Conservation (phyloP, 2,113 vertebrate genomes). For the Hymenochirus boettgeri region DNA sequence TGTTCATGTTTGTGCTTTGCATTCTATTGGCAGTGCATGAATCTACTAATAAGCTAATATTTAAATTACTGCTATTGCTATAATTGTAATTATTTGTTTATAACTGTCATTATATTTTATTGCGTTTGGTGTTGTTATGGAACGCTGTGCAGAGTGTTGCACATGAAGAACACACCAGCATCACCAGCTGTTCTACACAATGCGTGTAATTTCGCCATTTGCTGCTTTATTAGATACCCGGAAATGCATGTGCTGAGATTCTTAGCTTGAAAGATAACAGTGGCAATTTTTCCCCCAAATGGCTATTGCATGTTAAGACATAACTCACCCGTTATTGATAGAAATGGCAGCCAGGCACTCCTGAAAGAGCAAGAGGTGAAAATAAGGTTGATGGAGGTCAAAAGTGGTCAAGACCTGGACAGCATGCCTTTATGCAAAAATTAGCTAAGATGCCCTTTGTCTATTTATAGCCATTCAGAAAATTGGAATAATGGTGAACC, state of each 20-base stretch:
- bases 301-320: conserved; percentile 49
- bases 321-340: conserved; percentile 55
- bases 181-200: conserved; percentile 13
- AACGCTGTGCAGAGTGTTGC: conserved; percentile 14
- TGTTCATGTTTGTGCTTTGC: background rate
- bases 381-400: conserved; percentile 64
- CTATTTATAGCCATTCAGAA: conserved; percentile 66
- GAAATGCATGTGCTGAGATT: conserved; percentile 5
- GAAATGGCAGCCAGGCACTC: conserved; percentile 72
- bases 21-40: background rate
- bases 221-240: background rate
- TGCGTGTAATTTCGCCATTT: background rate
- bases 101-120: background rate
- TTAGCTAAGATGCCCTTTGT: conserved; percentile 75
- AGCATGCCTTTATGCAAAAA: conserved; percentile 85
- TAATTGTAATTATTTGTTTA: conserved; percentile 1
- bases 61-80: conserved; percentile 5
- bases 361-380: conserved; percentile 61
- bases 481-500: too few relatives aligned
- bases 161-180: conserved; percentile 10
- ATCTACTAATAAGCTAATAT: conserved; percentile 7
- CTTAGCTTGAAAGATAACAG: conserved; percentile 48
- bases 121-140: fast-evolving
- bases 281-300: conserved; percentile 45
- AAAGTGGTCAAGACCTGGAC: conserved; percentile 75